Evolutionary conservation across 2,113 vertebrate genomes (phyloP).

Genomic region (Ameiurus melas): DNA sequence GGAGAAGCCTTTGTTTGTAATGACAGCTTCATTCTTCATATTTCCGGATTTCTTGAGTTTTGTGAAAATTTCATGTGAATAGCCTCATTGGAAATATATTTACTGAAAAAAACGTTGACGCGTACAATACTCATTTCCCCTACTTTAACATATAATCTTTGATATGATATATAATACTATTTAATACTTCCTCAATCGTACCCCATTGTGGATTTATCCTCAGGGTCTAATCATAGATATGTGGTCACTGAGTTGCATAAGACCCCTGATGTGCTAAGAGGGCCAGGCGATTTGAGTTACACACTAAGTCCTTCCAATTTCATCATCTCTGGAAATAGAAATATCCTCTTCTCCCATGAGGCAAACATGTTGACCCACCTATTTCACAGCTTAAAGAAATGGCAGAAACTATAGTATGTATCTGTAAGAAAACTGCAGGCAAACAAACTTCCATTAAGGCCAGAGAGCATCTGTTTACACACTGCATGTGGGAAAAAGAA

Average conservation of each 20-base stretch:
- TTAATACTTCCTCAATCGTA: neutral
- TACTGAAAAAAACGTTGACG: no score
- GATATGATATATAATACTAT: neutral
- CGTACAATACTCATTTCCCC: no score
- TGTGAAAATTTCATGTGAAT: no score
- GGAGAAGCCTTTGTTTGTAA: no score
- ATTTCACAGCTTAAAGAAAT: conserved; percentile 9
- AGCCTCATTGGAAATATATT: no score
- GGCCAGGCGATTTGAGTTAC: conserved; percentile 23
- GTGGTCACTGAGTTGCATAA: conserved; percentile 32
- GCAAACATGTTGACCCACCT: conserved; percentile 15
- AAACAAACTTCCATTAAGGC: conserved; percentile 25
- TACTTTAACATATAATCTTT: no score
- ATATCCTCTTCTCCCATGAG: conserved; percentile 7
- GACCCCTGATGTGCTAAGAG: conserved; percentile 16
- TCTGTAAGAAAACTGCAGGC: conserved; percentile 8
- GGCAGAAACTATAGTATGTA: neutral
- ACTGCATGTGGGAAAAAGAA: conserved; percentile 33
- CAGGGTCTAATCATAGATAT: conserved; percentile 35
- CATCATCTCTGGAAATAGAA: conserved; percentile 50
- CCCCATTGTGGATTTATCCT: neutral
- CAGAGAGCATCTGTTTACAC: conserved; percentile 2
- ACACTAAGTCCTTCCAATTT: conserved; percentile 23
- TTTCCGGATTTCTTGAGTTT: no score
- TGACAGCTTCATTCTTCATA: no score